A percentile compares a stretch with the other conserved stretches of the same genome.
These are phyloP conservation scores for Portunus trituberculatus DNA, from an alignment of 1,140 invertebrate species.

Conservation along the genomic window DNA sequence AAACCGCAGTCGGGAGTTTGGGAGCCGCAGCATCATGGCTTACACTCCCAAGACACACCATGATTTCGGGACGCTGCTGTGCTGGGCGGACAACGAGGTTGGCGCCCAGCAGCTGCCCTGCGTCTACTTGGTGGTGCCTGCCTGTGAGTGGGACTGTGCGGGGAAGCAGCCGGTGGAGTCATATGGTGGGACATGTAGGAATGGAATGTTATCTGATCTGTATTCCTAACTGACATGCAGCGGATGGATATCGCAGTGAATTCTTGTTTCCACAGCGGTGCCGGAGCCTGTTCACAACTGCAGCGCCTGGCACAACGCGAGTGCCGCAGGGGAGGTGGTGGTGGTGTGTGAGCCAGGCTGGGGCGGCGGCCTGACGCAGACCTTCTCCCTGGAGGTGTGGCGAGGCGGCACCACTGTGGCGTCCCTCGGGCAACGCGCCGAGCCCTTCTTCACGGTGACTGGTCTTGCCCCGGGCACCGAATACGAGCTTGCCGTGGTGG, in stretches of 20 bases:
- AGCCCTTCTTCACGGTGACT: conserved; percentile 83
- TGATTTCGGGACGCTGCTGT: conserved; percentile 56
- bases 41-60: conserved; percentile 60
- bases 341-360: conserved; percentile 72
- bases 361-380: conserved; percentile 75
- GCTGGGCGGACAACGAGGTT: conserved; percentile 54
- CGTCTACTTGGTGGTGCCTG: conserved; percentile 59
- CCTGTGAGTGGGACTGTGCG: conserved; percentile 2
- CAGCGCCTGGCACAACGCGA: conserved; percentile 75
- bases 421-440: not conserved
- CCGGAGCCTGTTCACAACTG: conserved; percentile 75
- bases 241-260: not conserved
- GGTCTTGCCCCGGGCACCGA: conserved; percentile 84
- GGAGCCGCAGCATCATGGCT: conserved; percentile 47
- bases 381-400: conserved; percentile 78
- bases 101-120: conserved; percentile 38
- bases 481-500: conserved; percentile 52
- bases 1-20: conserved; percentile 39
- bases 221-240: not conserved
- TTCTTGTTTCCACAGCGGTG: conserved; percentile 54
- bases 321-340: conserved; percentile 64
- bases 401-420: not conserved
- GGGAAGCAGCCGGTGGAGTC: no score
- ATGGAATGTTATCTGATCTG: no score
- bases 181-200: no score